These are phyloP conservation scores for Pegoplata infirma DNA, from an alignment of 2,888 invertebrate species.

Conservation along the genomic window DNA sequence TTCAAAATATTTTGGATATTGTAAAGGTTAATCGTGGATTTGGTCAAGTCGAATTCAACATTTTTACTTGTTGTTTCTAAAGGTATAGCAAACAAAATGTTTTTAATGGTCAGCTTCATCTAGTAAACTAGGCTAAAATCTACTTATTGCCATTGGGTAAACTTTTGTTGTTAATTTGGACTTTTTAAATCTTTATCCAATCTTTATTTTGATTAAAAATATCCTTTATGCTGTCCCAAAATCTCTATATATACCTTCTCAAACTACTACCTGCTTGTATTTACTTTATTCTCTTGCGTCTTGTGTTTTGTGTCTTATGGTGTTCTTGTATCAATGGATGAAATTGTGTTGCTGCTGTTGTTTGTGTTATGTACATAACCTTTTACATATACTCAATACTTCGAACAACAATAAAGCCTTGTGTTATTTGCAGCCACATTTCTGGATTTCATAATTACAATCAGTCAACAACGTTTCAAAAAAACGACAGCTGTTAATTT, in stretches of 20 bases:
- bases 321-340: background rate
- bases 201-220: too few relatives aligned
- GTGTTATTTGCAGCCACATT: background rate
- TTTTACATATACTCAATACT: background rate
- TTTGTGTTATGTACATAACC: background rate
- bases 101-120: too few relatives aligned
- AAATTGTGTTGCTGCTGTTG: background rate
- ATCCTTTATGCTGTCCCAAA: background rate
- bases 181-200: background rate
- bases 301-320: background rate
- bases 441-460: constrained; percentile 21
- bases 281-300: background rate
- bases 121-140: too few relatives aligned
- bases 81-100: too few relatives aligned
- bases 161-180: too few relatives aligned
- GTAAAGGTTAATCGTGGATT: too few relatives aligned
- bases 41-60: too few relatives aligned
- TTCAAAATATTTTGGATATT: too few relatives aligned
- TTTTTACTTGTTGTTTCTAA: too few relatives aligned
- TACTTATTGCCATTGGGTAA: too few relatives aligned
- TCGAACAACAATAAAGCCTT: background rate
- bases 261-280: constrained; percentile 41
- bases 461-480: constrained; percentile 9
- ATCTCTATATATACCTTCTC: background rate
- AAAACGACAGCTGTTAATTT: constrained; percentile 45